Conservation (phyloP, 2,888 invertebrate genomes). For the Cybosia mesomella region DNA sequence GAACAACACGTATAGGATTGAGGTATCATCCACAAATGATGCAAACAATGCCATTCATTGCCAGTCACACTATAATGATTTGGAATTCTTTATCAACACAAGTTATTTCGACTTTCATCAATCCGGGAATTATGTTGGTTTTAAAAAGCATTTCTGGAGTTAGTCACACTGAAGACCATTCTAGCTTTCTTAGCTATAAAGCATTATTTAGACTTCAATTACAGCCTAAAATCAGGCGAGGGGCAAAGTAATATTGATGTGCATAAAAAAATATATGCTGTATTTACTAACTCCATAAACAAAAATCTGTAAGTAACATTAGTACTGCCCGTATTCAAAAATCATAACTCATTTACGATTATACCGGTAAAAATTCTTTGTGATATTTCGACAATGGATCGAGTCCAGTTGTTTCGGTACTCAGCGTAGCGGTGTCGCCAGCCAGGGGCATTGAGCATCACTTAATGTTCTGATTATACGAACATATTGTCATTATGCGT, state of each 20-base stretch:
- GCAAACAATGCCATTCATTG: too few species aligned
- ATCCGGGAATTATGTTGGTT: too few species aligned
- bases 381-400: slow-evolving; percentile 19
- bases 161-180: too few species aligned
- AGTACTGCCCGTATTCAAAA: slow-evolving; percentile 1
- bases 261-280: background rate
- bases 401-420: slow-evolving; percentile 16
- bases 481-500: slow-evolving; percentile 77
- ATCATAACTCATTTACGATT: background rate
- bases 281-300: background rate
- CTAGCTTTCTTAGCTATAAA: too few species aligned
- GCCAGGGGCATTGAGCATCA: slow-evolving; percentile 52
- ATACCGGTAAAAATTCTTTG: background rate
- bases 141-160: too few species aligned
- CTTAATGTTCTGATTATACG: slow-evolving; percentile 74
- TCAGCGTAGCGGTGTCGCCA: slow-evolving; percentile 42
- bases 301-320: background rate
- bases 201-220: too few species aligned
- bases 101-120: background rate
- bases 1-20: too few species aligned
- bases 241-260: too few species aligned
- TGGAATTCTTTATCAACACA: background rate
- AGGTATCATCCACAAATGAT: too few species aligned
- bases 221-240: too few species aligned
- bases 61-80: too few species aligned